Evolutionary conservation across 2,113 vertebrate species (phyloP), one percentile per base, ranked within the genome.

Genomic region (Gymnorhina tibicen): DNA sequence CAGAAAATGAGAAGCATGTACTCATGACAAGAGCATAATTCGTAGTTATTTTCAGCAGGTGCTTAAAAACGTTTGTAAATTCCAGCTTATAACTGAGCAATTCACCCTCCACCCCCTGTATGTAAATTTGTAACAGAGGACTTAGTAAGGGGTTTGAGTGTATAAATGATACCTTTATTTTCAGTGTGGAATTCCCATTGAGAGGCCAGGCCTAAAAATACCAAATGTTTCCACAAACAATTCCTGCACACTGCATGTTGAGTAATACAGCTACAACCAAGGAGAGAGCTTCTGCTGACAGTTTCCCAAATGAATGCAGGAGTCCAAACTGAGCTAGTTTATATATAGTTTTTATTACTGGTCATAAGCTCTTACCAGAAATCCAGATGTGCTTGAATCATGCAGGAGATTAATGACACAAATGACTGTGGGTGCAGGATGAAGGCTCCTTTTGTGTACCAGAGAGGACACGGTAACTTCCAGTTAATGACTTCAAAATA

Each of bases 191-290:
- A 91, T 94, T 93, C 96, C 93, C 87, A 70, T 74, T 73, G 87
- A 93, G 95, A 83, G 79, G 52, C 78, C 75, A 75, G 59, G 24
- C 52, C 89, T 97, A 90, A 96, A 96, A 97, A 93, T 93, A 83
- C 27, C 63, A 4, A 83, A 63, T 80, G 78, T 96, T 96, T 96
- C 95, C 93, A 90, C 82, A 95, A 96, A 92, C 96, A 89, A 47
- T 95, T 85, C 55, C 75, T 74, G 59, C 44, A 8, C 7, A 1
- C 69, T 56, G 80, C 6, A 1, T 73, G 87, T 90, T 88, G 92
- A 90, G 82, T 88, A 96, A 81, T 67, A 32, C 19, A 84, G 70
- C 55, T 91, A 70, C 85, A 70, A 60, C 47, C 37, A 42, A 83
- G 89, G 50, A 46, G 41, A 32, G 63, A 47, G 46, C 70, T 89